Base-by-base conservation (phyloP, 2,888 invertebrate genomes). In the Orthosia gothica region DNA sequence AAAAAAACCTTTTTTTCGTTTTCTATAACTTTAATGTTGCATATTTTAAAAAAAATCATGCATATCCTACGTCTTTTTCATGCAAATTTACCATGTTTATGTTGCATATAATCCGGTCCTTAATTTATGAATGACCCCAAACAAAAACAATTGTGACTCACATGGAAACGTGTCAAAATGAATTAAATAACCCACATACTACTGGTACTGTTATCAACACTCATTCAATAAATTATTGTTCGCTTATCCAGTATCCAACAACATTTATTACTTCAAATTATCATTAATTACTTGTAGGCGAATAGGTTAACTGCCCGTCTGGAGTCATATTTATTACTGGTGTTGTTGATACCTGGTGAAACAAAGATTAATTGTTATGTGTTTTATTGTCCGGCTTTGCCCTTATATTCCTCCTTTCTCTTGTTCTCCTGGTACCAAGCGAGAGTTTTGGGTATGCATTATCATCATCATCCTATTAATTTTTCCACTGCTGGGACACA, bases 201-300 rank as follows among this genome's bases (percentile, higher is more conserved):
- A n/a, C n/a, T 45, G n/a, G 5, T 49, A 61, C 11, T 32, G 45
- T 83, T 76, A 83, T 83, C 83, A 47, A 32, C 11, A 75, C n/a
- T 57, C 9, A 61, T 69, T 62, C 59, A 80, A 82, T 82, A 82
- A 82, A 79, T 64, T 40, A 74, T 23, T 70, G 66, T 83, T 55
- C 40, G 57, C 57, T 83, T 79, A 83, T 71, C 67, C 61, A 64
- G n/a, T 70, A 62, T 7, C 16, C 16, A 32, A 26, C 54, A 70
- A 74, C 70, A 70, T 62, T 84, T 76, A 77, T 71, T 65, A 20
- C 61, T 62, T 65, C 9, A 69, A 74, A 80, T 72, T 74, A 71
- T 20, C 47, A 72, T 72, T 74, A 62, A 78, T 78, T 75, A 40
- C 40, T 70, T 47, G 61, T 79, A 71, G 68, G 57, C 54, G 71